These are phyloP conservation scores for Camponotus pennsylvanicus DNA, from an alignment of 1,140 invertebrate species.

Conservation along the genomic window DNA sequence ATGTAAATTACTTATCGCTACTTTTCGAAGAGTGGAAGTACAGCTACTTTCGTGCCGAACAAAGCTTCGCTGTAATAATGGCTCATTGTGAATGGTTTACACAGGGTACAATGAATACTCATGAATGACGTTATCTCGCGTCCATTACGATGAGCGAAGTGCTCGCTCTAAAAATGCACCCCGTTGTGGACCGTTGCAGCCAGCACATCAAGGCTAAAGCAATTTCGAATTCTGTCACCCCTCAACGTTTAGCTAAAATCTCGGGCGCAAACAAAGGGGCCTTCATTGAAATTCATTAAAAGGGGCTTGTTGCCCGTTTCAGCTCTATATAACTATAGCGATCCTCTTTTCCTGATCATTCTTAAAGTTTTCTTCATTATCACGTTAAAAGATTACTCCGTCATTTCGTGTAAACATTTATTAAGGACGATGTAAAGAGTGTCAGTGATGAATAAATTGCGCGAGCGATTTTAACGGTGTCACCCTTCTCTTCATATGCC, in stretches of 20 bases:
- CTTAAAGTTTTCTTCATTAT: background rate
- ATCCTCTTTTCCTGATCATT: constrained; percentile 12
- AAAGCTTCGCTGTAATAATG: constrained; percentile 29
- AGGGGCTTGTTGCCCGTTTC: constrained; percentile 26
- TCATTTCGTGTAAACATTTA: background rate
- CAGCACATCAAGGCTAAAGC: constrained; percentile 67
- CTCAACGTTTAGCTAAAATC: constrained; percentile 74
- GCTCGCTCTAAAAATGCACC: constrained; percentile 79
- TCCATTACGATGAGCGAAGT: constrained; percentile 57
- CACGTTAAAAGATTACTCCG: background rate
- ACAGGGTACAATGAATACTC: constrained; percentile 53
- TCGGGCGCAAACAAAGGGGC: constrained; percentile 75
- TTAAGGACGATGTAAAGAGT: background rate
- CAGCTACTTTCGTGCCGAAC: constrained; percentile 22
- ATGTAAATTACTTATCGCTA: background rate
- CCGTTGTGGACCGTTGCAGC: constrained; percentile 69
- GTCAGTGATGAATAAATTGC: background rate
- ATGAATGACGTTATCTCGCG: constrained; percentile 77
- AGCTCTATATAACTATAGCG: background rate
- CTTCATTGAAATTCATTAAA: constrained; percentile 79
- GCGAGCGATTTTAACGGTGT: background rate
- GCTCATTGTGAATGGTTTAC: constrained; percentile 24
- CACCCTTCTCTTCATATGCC: background rate
- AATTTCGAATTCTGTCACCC: constrained; percentile 76
- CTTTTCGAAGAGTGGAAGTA: background rate